These are phyloP conservation scores for Urosaurus nigricauda DNA, from an alignment of 2,797 vertebrate genomes.

Conservation along the genomic window DNA sequence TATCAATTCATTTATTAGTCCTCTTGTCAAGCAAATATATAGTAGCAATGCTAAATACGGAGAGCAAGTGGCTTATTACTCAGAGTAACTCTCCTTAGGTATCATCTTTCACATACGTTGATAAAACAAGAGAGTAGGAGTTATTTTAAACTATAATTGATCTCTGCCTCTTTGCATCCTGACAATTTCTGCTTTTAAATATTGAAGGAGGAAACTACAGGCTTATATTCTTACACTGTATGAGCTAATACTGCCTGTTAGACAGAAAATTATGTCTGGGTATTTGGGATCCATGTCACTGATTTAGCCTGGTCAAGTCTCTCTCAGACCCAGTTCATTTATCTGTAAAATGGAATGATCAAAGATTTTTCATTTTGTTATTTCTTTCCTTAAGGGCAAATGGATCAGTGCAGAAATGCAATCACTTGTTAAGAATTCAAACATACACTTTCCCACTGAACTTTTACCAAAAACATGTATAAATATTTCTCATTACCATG, in stretches of 20 bases:
- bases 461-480: neutral
- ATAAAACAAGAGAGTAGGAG: constrained; percentile 42
- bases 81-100: constrained; percentile 15
- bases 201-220: constrained; percentile 57
- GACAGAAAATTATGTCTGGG: neutral
- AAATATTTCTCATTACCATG: neutral
- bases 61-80: constrained; percentile 43
- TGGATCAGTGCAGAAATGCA: no score
- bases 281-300: neutral
- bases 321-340: neutral
- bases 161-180: constrained; percentile 51
- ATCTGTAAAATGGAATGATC: neutral
- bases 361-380: neutral
- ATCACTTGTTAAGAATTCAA: neutral
- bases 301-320: neutral
- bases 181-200: constrained; percentile 38
- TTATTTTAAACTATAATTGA: constrained; percentile 59
- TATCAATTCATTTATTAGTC: constrained; percentile 46
- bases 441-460: neutral
- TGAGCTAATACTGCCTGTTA: neutral
- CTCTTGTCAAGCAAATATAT: constrained; percentile 26
- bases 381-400: no score
- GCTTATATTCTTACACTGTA: constrained; percentile 1
- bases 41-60: constrained; percentile 34
- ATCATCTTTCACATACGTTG: constrained; percentile 47